Percentiles rank a stretch among this genome's conserved stretches.
phyloP scores from a whole-genome alignment of 2,113 vertebrate genomes.

The Pteruthius melanotis region DNA sequence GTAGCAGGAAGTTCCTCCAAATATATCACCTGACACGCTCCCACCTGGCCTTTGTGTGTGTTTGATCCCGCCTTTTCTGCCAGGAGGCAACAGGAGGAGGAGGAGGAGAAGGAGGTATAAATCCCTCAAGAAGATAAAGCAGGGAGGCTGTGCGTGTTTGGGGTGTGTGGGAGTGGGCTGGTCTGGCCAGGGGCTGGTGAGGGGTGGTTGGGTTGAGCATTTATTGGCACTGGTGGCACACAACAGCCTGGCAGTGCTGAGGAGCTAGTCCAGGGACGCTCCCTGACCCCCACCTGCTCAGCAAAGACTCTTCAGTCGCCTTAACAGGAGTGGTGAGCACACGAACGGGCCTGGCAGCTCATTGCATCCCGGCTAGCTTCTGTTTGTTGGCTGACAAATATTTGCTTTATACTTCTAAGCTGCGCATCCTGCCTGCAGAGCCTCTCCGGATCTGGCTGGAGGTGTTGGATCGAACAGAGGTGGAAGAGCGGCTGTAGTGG shows the following conservation, averaged over 20 bases:
- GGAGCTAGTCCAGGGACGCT: background rate
- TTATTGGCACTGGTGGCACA: fast-evolving
- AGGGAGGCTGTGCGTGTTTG: background rate
- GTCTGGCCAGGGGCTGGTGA: background rate
- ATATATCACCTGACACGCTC: background rate
- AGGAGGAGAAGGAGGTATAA: background rate
- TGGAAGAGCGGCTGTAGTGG: background rate
- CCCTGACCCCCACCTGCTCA: background rate
- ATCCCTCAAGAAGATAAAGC: background rate
- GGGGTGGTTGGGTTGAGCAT: background rate
- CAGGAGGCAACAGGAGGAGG: background rate
- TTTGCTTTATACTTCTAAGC: background rate
- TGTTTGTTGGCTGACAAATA: background rate
- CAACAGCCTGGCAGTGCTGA: fast-evolving
- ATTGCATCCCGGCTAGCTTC: background rate
- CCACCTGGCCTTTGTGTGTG: background rate
- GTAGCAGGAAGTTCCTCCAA: background rate
- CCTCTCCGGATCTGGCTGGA: background rate
- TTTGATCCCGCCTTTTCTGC: background rate
- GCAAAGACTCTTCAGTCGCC: background rate
- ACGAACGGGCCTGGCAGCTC: background rate
- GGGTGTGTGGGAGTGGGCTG: background rate
- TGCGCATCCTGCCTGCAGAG: background rate
- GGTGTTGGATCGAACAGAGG: background rate
- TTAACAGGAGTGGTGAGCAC: background rate